Evolutionary conservation across 2,797 vertebrate species (phyloP).

Genomic region (Tokudaia tokunoshimensis): DNA sequence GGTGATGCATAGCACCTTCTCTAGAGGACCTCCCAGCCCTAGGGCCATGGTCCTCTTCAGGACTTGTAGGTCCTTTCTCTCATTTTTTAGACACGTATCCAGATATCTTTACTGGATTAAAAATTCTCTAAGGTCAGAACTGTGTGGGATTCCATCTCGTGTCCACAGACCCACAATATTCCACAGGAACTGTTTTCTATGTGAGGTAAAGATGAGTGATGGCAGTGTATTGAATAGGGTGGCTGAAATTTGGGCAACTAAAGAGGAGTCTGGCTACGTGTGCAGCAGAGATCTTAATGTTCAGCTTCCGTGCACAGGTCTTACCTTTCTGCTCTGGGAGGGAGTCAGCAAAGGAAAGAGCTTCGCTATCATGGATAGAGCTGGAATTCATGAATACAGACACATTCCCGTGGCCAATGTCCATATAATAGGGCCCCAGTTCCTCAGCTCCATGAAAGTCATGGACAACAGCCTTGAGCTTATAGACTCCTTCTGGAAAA

Average conservation of each 20-base stretch:
- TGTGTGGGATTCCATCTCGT: neutral
- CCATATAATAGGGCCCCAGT: slow-evolving; percentile 80
- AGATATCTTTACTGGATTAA: neutral
- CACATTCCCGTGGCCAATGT: slow-evolving; percentile 33
- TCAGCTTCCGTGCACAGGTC: slow-evolving; percentile 39
- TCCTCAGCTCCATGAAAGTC: slow-evolving; percentile 65
- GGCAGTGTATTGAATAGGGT: accelerated
- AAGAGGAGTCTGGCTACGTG: neutral
- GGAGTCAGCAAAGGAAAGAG: slow-evolving; percentile 63
- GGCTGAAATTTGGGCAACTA: too few species aligned
- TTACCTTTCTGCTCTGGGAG: slow-evolving; percentile 64
- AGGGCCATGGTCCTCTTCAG: neutral
- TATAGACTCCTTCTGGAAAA: slow-evolving; percentile 76
- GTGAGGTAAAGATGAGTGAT: neutral
- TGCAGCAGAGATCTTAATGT: neutral
- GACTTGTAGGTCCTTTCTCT: neutral
- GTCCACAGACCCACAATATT: neutral
- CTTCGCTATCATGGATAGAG: slow-evolving; percentile 71
- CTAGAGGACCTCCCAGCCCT: neutral
- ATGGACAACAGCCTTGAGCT: slow-evolving; percentile 69
- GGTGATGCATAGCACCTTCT: neutral
- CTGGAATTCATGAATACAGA: slow-evolving; percentile 79
- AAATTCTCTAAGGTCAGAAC: neutral
- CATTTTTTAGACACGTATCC: neutral
- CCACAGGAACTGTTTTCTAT: neutral